Base-by-base conservation (phyloP, 2,113 vertebrate genomes). In the Apaloderma vittatum region DNA sequence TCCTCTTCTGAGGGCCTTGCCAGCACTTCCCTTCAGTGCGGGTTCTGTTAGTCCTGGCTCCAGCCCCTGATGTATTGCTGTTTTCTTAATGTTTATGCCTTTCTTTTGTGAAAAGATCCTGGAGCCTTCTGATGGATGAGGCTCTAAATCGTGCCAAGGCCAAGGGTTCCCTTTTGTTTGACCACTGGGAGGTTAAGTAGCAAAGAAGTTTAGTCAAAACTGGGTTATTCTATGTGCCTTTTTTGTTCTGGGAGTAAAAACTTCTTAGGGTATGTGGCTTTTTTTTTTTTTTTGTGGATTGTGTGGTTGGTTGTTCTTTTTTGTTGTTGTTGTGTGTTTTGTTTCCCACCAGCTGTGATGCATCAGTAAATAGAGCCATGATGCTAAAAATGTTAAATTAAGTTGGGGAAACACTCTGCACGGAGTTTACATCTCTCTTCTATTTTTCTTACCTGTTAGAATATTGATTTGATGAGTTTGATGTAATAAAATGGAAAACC, bases 1-100 rank as follows among this genome's bases (percentile, higher is more conserved):
- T 23, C 70, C 80, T 68, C 90, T 70, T 59, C 66, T 76, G 87
- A 61, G 29, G 59, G 34, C 49, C 36, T 30, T 66, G 65, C 61
- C 87, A 89, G 19, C 0, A 0, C 32, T 88, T 68, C 86, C 36
- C 54, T 58, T 71, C 55, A 27, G 51, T 0, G 11, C 74, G 68
- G n/a, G 51, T 54, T 87, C 24, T 77, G 58, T 94, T 86, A 54
- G 59, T 87, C 32, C 92, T 90, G 85, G 58, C 94, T 92, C 46
- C 75, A 79, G 84, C 46, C 51, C 32, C 67, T 88, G 62, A 30
- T 46, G 23, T n/a, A n/a, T 85, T 71, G 36, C 36, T 90, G 71
- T 88, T 89, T 91, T 68, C 58, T 89, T 59, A 84, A 23, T 30
- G 65, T 43, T 87, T 79, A 24, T 57, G 66, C 58, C 65, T 79